A percentile compares a stretch with the other conserved stretches of the same genome.
These are phyloP conservation scores for Crambe crambe DNA, from an alignment of 37 sponge, comb jelly and placozoan species.

Conservation along the genomic window DNA sequence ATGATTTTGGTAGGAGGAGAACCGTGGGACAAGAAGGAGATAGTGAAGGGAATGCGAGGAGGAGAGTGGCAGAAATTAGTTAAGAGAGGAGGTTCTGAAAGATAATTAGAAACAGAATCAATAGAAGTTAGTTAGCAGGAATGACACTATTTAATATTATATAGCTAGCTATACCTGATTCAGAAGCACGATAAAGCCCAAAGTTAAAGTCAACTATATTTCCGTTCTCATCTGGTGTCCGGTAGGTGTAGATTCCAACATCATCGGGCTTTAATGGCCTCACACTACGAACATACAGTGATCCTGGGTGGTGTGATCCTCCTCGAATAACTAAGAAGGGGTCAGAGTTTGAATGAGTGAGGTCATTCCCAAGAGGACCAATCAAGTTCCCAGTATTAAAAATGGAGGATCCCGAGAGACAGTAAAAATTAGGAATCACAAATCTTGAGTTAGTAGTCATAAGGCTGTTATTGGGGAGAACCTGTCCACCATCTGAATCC, in stretches of 20 bases:
- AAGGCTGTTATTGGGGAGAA: not conserved
- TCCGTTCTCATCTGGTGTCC: slow-evolving; percentile 12
- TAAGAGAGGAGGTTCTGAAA: too few species aligned
- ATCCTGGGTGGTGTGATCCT: not conserved
- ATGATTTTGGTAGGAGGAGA: not conserved
- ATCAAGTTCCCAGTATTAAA: not conserved
- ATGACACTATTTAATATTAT: too few species aligned
- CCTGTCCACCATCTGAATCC: not conserved
- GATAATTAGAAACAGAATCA: too few species aligned
- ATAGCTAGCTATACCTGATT: not conserved
- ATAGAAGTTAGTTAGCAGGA: too few species aligned
- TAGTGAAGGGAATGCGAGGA: too few species aligned
- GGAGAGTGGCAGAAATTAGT: too few species aligned
- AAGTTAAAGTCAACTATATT: slow-evolving; percentile 2
- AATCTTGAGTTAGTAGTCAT: not conserved
- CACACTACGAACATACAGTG: not conserved
- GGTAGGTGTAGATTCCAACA: slow-evolving; percentile 10
- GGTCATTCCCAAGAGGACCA: not conserved
- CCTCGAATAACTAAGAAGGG: not conserved
- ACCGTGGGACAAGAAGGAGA: not conserved
- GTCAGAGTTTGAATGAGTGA: not conserved
- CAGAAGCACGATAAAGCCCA: not conserved
- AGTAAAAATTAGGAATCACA: not conserved
- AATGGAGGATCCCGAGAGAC: not conserved
- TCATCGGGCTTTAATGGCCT: not conserved